Conservation (phyloP, 2,113 vertebrate genomes). For the Anas platyrhynchos region DNA sequence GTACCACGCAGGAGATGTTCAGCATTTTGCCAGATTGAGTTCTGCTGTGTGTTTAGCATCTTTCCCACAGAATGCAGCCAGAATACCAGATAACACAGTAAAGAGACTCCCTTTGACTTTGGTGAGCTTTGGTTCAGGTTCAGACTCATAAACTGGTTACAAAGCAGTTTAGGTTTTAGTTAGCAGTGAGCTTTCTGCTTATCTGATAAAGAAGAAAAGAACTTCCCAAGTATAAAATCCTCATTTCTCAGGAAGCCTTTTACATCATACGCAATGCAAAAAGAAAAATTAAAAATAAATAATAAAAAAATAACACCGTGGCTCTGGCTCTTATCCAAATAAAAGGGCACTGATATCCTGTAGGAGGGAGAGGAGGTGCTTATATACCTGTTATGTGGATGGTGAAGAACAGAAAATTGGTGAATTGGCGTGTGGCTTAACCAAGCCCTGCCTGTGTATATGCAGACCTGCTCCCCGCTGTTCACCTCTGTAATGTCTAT, state of each 20-base stretch:
- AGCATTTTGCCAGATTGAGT: not conserved
- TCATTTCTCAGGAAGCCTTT: not conserved
- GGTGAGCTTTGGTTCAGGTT: not conserved
- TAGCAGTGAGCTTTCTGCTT: not conserved
- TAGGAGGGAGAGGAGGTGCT: not conserved
- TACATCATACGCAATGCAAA: not conserved
- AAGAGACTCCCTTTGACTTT: not conserved
- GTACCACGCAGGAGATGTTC: not conserved
- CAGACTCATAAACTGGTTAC: not conserved
- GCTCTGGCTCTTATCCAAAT: not conserved
- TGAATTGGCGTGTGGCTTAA: not conserved
- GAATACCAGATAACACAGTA: not conserved
- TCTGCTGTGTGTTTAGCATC: not conserved
- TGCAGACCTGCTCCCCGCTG: not conserved
- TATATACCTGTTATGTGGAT: rapidly evolving
- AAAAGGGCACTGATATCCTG: rapidly evolving
- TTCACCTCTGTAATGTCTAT: not conserved
- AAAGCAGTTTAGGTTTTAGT: not conserved
- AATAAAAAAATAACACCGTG: not conserved
- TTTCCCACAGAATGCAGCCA: rapidly evolving
- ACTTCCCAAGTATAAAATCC: not conserved
- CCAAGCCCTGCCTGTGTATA: rapidly evolving
- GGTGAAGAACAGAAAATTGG: not conserved
- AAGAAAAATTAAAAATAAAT: too few relatives aligned
- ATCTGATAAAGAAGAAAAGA: not conserved